Conservation (phyloP, 2,888 invertebrate species). For the Rosalia funebris region DNA sequence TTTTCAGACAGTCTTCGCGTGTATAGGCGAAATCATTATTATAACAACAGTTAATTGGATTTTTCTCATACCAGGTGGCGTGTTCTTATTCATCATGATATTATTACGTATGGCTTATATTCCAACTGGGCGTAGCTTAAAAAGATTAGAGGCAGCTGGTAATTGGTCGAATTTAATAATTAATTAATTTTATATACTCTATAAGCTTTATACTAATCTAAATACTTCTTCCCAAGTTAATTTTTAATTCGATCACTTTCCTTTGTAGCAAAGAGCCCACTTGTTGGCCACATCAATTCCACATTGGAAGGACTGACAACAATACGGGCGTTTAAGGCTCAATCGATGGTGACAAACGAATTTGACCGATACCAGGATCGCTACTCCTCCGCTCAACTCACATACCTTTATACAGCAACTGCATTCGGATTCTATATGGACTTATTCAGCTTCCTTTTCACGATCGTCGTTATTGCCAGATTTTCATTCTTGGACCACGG, state of each 20-base stretch:
- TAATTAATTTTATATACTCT: too few relatives aligned
- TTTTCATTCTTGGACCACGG: constrained; percentile 41
- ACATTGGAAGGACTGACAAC: constrained; percentile 56
- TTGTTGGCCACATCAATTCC: constrained; percentile 55
- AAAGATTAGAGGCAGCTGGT: constrained; percentile 44
- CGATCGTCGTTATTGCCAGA: constrained; percentile 36
- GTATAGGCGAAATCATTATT: constrained; percentile 31
- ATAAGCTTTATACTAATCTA: too few relatives aligned
- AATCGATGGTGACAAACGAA: constrained; percentile 50
- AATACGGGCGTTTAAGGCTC: constrained; percentile 52
- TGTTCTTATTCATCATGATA: constrained; percentile 35
- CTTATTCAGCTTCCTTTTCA: constrained; percentile 43
- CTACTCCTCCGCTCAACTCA: constrained; percentile 52
- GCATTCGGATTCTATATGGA: constrained; percentile 54
- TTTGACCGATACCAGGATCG: constrained; percentile 57
- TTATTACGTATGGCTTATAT: constrained; percentile 38
- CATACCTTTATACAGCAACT: constrained; percentile 44
- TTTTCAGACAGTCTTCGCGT: constrained; percentile 33
- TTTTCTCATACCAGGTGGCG: constrained; percentile 35
- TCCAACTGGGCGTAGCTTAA: constrained; percentile 45
- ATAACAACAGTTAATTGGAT: constrained; percentile 40
- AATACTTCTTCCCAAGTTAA: too few relatives aligned
- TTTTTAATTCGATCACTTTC: too few relatives aligned
- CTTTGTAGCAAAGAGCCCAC: constrained; percentile 57
- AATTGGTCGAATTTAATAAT: too few relatives aligned